Percentiles rank a stretch among this genome's conserved stretches.
Evolutionary conservation across 2,888 invertebrate species (phyloP).

Genomic region (Parasteatoda lunata): DNA sequence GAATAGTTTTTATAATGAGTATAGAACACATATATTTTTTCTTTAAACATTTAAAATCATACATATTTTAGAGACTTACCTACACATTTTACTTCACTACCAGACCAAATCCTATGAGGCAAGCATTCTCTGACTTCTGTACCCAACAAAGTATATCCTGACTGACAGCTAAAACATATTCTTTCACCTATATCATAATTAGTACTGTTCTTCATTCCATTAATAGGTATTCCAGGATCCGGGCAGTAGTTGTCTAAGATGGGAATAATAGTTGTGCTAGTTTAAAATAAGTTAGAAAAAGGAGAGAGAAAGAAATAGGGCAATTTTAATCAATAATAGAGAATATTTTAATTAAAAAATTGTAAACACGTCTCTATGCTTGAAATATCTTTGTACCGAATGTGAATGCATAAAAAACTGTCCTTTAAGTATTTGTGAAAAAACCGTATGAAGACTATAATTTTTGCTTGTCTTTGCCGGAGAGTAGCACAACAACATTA

Average conservation of each 20-base stretch:
- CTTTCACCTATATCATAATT: conserved; percentile 40
- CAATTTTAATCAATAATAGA: no score
- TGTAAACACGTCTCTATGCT: no score
- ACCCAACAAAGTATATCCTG: conserved; percentile 41
- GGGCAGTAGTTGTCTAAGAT: conserved; percentile 59
- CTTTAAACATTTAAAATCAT: neutral
- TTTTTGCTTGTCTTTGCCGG: no score
- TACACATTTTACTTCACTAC: conserved; percentile 42
- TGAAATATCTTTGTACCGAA: no score
- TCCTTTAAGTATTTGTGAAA: no score
- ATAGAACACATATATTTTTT: neutral
- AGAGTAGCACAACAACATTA: no score
- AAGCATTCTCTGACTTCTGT: conserved; percentile 46
- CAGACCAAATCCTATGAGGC: conserved; percentile 48
- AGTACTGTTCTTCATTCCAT: conserved; percentile 53
- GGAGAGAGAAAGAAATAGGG: no score
- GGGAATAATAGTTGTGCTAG: neutral
- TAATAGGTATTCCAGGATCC: conserved; percentile 59
- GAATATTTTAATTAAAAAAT: no score
- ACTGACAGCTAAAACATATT: conserved; percentile 39
- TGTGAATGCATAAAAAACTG: no score
- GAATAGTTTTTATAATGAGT: no score
- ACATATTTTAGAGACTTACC: conserved; percentile 27
- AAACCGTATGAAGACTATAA: no score
- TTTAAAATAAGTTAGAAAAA: neutral